These are phyloP conservation scores for Trichomalopsis sarcophagae DNA, from an alignment of 1,140 invertebrate genomes.

Conservation along the genomic window DNA sequence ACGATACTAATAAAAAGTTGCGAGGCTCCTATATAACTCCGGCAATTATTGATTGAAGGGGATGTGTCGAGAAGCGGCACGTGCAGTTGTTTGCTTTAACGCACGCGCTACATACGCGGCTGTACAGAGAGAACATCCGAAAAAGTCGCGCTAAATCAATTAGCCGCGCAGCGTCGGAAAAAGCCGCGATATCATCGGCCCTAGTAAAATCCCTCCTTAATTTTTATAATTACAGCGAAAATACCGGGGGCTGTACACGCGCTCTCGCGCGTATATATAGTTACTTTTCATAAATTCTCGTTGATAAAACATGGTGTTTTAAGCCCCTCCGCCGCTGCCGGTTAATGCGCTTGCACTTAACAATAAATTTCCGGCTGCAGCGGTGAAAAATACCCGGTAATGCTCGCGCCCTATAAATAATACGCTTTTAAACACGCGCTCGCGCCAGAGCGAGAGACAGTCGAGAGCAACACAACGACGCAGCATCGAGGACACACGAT, in stretches of 20 bases:
- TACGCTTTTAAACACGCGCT: constrained; percentile 44
- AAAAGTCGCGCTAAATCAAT: not conserved
- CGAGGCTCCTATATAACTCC: not conserved
- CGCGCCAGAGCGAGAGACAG: not conserved
- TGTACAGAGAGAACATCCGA: not conserved
- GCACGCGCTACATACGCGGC: no score
- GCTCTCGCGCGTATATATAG: not conserved
- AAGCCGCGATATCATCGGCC: not conserved
- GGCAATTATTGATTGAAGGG: not conserved
- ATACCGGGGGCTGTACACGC: not conserved
- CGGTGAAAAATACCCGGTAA: constrained; percentile 31
- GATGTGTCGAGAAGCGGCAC: not conserved
- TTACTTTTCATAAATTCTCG: constrained; percentile 48
- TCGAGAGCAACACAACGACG: not conserved
- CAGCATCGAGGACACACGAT: not conserved
- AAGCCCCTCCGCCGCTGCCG: constrained; percentile 11
- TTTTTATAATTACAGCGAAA: constrained; percentile 40
- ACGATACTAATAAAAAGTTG: constrained; percentile 14
- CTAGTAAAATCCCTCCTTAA: not conserved
- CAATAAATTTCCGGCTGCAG: constrained; percentile 39
- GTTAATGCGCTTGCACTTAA: constrained; percentile 34
- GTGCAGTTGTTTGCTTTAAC: no score
- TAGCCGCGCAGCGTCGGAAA: not conserved
- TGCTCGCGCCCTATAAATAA: constrained; percentile 42
- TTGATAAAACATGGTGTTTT: constrained; percentile 42